Conservation (phyloP, 1,140 invertebrate species). For the Bombus breviceps region DNA sequence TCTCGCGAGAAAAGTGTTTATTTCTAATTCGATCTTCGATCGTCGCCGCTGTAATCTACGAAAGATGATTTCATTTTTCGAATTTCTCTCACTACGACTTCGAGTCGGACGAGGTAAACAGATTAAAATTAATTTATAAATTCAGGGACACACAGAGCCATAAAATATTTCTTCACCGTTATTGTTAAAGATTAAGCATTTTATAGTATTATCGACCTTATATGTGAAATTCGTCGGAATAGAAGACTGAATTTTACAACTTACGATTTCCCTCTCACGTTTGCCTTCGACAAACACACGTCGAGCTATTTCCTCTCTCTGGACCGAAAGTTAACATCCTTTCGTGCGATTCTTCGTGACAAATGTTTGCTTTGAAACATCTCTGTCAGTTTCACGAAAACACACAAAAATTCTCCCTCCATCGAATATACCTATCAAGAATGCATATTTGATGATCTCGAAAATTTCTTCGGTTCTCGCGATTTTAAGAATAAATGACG, state of each 20-base stretch:
- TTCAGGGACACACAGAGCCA: no score
- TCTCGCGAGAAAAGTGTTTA: no score
- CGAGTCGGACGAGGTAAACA: no score
- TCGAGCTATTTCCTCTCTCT: constrained; percentile 1
- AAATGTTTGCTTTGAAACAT: background rate
- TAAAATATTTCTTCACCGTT: no score
- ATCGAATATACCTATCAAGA: no score
- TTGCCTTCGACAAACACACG: background rate
- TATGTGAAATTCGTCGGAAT: background rate
- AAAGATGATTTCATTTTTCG: background rate
- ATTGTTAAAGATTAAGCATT: background rate
- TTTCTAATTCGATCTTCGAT: no score
- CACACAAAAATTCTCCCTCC: background rate
- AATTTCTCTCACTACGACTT: background rate
- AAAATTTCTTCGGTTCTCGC: no score
- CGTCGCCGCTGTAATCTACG: no score
- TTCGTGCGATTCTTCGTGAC: background rate
- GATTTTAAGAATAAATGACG: no score
- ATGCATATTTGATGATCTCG: no score
- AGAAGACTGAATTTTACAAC: background rate
- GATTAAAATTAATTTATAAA: no score
- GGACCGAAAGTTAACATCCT: background rate
- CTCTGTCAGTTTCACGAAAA: background rate
- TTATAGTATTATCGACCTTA: background rate
- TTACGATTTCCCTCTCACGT: background rate